Evolutionary conservation across 2,113 vertebrate genomes (phyloP), one percentile per base, ranked within the genome.

Genomic region (Coptodon rendalli): DNA sequence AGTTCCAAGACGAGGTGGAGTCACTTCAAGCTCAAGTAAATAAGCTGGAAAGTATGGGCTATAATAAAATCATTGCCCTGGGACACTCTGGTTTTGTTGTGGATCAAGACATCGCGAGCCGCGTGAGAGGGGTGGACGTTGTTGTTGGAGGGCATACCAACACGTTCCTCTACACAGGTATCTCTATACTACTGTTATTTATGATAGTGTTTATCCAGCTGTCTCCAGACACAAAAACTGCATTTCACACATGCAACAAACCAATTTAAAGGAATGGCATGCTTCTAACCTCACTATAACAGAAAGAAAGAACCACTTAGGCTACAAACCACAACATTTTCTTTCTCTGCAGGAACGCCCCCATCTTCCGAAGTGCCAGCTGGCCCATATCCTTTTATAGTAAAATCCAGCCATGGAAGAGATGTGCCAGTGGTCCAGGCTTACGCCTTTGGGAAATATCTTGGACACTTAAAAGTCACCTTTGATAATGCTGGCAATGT

Each of bases 151-250:
- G 98, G 95, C 98, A 99, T 89, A 96, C 97, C 78, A 99, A 99
- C 93, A 99, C 98, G 0, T 99, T 99, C 94, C 97, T 99, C 29
- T 98, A 97, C 61, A 97, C 97, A 94, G 98, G 98, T 99, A 97
- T 27, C 24, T 66, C 4, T 13, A 45, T 66, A 11, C 12, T 53
- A 9, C 31, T 27, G 7, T 56, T 27, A 29, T 12, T 27, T 38
- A 48, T 48, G 3, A 78, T 31, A 73, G 40, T 7, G 54, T 27
- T 57, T 81, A 36, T 56, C 52, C 71, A 78, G 24, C 10, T 78
- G 71, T 50, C 43, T 78, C 45, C 71, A 19, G 24, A 78, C 24
- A 50, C 71, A 50, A 19, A 12, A 78, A 76, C 40, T 48, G 14
- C 71, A 11, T 76, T 50, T 78, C 43, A 78, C 27, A 78, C 4